phyloP scores from a whole-genome alignment of 2,888 invertebrate species.

The Lasioglossum lativentre region DNA sequence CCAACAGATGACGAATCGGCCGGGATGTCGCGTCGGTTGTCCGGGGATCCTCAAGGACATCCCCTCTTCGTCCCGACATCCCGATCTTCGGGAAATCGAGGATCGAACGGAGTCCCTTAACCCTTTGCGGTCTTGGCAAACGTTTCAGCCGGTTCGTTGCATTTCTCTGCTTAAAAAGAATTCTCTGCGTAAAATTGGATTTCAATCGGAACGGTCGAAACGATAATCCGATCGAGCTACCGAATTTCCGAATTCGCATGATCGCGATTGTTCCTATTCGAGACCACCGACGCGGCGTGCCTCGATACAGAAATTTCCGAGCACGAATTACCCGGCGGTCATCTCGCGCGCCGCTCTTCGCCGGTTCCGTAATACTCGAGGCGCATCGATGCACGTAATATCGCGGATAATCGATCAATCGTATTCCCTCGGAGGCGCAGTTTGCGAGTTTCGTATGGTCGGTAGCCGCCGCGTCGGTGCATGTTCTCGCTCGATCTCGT shows the following conservation, averaged over 20 bases:
- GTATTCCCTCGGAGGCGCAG: constrained; percentile 32
- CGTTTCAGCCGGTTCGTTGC: no score
- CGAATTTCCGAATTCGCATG: background rate
- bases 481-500: constrained; percentile 41
- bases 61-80: no score
- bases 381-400: constrained; percentile 36
- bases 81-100: background rate
- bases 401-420: constrained; percentile 61
- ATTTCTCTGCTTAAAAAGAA: no score
- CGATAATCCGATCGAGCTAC: background rate
- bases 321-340: constrained; percentile 21
- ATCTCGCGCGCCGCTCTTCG: background rate
- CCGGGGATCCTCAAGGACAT: constrained; percentile 30
- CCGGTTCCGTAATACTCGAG: constrained; percentile 16
- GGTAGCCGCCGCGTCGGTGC: constrained; percentile 23
- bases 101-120: no score
- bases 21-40: constrained; percentile 5
- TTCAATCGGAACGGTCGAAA: background rate
- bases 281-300: constrained; percentile 24
- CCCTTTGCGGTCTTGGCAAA: no score
- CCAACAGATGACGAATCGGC: constrained; percentile 64
- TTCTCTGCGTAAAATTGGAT: background rate
- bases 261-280: background rate
- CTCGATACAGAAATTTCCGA: constrained; percentile 39
- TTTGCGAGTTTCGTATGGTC: constrained; percentile 55